Evolutionary conservation across 2,888 invertebrate species (phyloP), one percentile per base, ranked within the genome.

Genomic region (Coleophora deauratella): DNA sequence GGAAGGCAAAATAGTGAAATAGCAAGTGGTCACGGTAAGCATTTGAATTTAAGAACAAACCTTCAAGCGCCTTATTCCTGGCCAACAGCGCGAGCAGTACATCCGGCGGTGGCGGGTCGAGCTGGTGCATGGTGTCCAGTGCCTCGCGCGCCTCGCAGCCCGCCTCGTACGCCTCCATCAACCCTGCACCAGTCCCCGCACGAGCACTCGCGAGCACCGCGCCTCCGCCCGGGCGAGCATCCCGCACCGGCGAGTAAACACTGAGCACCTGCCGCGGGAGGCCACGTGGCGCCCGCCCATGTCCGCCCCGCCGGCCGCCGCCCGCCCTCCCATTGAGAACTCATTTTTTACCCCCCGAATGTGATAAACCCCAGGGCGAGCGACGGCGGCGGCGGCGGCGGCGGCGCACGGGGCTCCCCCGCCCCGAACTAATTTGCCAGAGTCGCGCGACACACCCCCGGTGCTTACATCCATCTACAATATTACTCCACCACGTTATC

Each of bases 11-110:
- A n/a, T n/a, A n/a, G n/a, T n/a, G n/a, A n/a, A 21, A 21, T 3
- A 21, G 21, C 21, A 21, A 4, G 21, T 21, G 6, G n/a, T n/a
- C n/a, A n/a, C n/a, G 6, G 21, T 21, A 4, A 21, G 3, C 21
- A 21, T 21, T 21, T 21, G 21, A 21, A 21, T 21, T 21, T 21
- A 31, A 8, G 2, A 33, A 59, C 88, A 87, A 87, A 96, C 96
- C 95, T 94, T 95, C 95, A 36, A 96, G 88, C 46, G 93, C 91
- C 78, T 95, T 95, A 78, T 96, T 96, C 68, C 95, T 89, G 32
- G 95, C 93, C 46, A 96, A 87, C 42, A 96, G 87, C 9, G 95
- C 95, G 37, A 95, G 87, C 41, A 96, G 88, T 52, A 96, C 93
- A 67, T 96, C 95, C 14, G 95, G 93, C 70, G 93, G 93, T 46